phyloP scores from a whole-genome alignment of 2,797 vertebrate genomes.

The Cirrhinus mrigala region DNA sequence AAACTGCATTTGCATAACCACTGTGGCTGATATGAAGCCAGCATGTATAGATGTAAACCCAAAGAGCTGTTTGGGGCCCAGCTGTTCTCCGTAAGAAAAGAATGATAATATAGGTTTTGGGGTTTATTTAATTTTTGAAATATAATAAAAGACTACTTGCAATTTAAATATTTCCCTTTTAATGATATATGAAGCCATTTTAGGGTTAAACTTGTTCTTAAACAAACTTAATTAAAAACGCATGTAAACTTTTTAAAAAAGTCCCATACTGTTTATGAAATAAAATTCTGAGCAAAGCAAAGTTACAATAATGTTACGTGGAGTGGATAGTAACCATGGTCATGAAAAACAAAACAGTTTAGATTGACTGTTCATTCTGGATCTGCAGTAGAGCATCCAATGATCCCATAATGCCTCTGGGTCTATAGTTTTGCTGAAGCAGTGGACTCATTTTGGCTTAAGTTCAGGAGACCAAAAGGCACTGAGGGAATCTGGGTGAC shows the following conservation, averaged over 20 bases:
- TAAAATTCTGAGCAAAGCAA: background rate
- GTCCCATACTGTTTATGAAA: background rate
- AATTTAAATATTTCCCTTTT: background rate
- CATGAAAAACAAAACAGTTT: background rate
- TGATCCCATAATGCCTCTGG: conserved; percentile 4
- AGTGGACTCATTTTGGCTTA: background rate
- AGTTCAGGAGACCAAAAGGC: conserved; percentile 8
- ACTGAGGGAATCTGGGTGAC: background rate
- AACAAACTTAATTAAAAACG: background rate
- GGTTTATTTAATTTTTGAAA: background rate
- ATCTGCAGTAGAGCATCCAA: background rate
- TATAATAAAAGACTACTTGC: background rate
- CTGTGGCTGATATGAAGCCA: background rate
- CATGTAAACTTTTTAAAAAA: background rate
- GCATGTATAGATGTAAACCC: background rate
- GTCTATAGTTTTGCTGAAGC: background rate
- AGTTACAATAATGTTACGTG: background rate
- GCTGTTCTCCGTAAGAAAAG: background rate
- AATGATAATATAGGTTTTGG: background rate
- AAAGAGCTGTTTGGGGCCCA: background rate
- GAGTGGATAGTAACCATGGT: background rate
- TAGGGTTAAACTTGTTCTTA: background rate
- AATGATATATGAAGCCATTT: background rate
- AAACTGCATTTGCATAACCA: background rate
- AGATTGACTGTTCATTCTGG: background rate